Evolutionary conservation across 2,888 invertebrate species (phyloP).

Genomic region (Nemoura dubitans): DNA sequence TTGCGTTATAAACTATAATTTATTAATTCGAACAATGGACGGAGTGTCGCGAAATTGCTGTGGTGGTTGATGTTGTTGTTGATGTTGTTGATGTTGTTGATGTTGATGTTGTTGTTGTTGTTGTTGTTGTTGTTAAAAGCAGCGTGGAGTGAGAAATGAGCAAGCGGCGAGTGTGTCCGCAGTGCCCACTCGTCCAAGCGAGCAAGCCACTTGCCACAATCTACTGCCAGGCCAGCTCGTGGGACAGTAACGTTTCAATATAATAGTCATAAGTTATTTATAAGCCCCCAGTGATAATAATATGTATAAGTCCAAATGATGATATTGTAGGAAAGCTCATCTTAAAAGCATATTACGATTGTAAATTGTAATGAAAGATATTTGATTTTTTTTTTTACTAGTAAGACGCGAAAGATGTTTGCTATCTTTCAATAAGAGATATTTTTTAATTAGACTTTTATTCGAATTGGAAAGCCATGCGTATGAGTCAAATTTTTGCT

Average conservation of each 20-base stretch:
- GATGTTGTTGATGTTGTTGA: no score
- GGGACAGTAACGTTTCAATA: background rate
- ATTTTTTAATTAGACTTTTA: background rate
- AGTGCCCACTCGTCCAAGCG: no score
- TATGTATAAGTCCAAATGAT: slow-evolving; percentile 24
- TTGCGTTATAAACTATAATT: slow-evolving; percentile 17
- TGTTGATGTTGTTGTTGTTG: background rate
- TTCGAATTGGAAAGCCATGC: background rate
- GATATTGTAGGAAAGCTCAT: slow-evolving; percentile 7
- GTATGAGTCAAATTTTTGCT: slow-evolving; percentile 12
- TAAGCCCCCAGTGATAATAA: slow-evolving; percentile 32
- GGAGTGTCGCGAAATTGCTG: background rate
- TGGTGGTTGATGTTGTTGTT: background rate
- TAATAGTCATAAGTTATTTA: slow-evolving; percentile 25
- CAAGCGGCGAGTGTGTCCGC: background rate
- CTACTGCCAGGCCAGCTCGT: background rate
- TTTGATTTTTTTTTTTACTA: background rate
- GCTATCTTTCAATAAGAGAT: background rate
- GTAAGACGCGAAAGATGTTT: no score
- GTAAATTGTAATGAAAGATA: background rate
- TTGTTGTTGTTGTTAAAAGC: background rate
- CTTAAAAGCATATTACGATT: background rate
- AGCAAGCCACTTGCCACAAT: background rate
- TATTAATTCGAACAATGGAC: slow-evolving; percentile 8
- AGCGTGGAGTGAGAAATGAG: background rate